A percentile compares a stretch with the other conserved stretches of the same genome.
These are phyloP conservation scores for Vidua chalybeata DNA, from an alignment of 2,113 vertebrate species.

Conservation along the genomic window DNA sequence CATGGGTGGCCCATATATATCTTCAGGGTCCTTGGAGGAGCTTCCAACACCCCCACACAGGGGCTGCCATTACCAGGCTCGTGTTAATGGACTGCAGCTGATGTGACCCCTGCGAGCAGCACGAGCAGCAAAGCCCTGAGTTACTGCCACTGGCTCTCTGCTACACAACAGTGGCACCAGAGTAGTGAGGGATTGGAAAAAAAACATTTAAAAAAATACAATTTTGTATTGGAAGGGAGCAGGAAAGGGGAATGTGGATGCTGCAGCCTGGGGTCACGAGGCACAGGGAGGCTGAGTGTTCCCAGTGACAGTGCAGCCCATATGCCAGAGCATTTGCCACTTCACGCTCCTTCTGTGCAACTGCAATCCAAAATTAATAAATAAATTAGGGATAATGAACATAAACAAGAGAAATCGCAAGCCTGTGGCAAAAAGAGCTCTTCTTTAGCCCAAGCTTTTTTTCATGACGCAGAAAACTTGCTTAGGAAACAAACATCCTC, in stretches of 20 bases:
- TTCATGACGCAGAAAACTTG: not conserved
- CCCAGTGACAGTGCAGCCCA: not conserved
- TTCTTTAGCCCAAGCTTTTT: not conserved
- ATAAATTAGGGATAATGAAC: not conserved
- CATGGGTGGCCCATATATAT: conserved; percentile 18
- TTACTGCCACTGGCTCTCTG: not conserved
- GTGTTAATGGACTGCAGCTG: not conserved
- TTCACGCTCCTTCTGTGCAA: not conserved
- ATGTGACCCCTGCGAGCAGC: not conserved
- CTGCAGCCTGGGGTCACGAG: not conserved
- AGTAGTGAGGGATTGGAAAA: not conserved
- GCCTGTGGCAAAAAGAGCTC: not conserved
- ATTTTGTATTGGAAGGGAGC: not conserved
- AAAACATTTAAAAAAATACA: not conserved
- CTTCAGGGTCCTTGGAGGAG: conserved; percentile 6
- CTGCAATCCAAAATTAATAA: conserved; percentile 25
- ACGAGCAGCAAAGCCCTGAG: not conserved
- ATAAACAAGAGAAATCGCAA: not conserved
- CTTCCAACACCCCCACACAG: not conserved
- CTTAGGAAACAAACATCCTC: conserved; percentile 30
- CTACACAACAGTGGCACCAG: not conserved
- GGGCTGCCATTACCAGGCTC: not conserved
- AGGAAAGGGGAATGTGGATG: not conserved
- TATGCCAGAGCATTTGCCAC: conserved; percentile 45
- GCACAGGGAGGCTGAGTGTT: not conserved